Percentiles rank a stretch among this genome's conserved stretches.
These are phyloP conservation scores for Synodontis membranacea DNA, from an alignment of 2,113 vertebrate genomes.

Conservation along the genomic window DNA sequence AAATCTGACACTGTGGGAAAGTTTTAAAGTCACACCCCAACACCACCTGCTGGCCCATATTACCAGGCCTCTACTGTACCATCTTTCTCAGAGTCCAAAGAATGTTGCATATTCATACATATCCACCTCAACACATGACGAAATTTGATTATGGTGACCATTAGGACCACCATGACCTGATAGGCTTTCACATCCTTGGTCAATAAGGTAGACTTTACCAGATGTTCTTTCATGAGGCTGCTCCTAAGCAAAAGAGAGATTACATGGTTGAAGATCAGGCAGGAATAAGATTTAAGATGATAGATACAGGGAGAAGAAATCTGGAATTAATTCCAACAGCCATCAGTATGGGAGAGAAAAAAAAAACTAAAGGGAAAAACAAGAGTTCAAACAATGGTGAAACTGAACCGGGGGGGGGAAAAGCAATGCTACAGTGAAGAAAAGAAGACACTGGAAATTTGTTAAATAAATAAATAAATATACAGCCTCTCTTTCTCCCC, in stretches of 20 bases:
- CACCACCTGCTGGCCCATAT: slow-evolving; percentile 62
- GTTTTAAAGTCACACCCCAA: slow-evolving; percentile 36
- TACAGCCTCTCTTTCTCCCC: not conserved
- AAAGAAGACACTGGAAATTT: slow-evolving; percentile 15
- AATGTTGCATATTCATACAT: slow-evolving; percentile 62
- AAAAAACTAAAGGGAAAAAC: not conserved
- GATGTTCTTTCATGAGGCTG: slow-evolving; percentile 27
- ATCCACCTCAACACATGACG: slow-evolving; percentile 57
- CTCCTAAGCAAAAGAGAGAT: not conserved
- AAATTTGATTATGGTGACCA: slow-evolving; percentile 67
- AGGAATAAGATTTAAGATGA: not conserved
- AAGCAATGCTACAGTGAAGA: slow-evolving; percentile 29
- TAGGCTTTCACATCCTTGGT: slow-evolving; percentile 45
- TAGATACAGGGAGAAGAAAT: not conserved
- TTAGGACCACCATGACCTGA: slow-evolving; percentile 51
- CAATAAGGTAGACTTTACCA: slow-evolving; percentile 22
- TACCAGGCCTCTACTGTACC: slow-evolving; percentile 40
- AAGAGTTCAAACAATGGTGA: not conserved
- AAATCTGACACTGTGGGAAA: slow-evolving; percentile 59
- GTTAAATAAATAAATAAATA: not conserved
- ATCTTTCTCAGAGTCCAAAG: slow-evolving; percentile 50
- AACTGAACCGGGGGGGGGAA: slow-evolving; percentile 14
- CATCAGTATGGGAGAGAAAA: not conserved
- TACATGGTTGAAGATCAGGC: not conserved
- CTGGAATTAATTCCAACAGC: not conserved